phyloP scores from a whole-genome alignment of 2,113 vertebrate species.

The Vireo altiloquus region DNA sequence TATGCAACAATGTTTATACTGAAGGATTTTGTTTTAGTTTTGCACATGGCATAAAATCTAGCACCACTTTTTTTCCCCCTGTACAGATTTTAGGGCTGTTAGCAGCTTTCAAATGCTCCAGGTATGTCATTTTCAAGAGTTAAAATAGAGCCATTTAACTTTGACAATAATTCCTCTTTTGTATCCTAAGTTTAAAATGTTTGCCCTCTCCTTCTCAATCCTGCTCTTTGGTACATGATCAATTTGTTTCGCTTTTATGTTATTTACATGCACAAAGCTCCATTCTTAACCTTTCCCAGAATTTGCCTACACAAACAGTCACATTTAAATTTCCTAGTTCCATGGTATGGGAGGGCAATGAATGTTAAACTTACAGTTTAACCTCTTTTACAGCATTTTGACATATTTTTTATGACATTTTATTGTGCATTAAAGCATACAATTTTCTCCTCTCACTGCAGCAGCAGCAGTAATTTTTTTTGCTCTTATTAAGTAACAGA shows the following conservation, averaged over 20 bases:
- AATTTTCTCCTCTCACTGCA: background rate
- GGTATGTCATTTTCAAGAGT: background rate
- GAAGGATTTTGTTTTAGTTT: background rate
- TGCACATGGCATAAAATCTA: background rate
- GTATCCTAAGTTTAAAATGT: background rate
- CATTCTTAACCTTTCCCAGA: background rate
- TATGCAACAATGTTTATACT: background rate
- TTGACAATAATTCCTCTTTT: background rate
- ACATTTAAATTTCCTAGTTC: background rate
- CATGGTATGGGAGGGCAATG: background rate
- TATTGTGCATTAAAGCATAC: background rate
- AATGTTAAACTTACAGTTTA: background rate
- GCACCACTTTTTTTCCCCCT: rapidly evolving
- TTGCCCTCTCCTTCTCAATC: background rate
- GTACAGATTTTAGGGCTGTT: background rate
- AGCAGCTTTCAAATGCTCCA: background rate
- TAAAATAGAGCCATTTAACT: background rate
- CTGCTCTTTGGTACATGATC: background rate
- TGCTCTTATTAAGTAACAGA: background rate
- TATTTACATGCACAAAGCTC: background rate
- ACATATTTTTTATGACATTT: background rate
- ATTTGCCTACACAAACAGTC: background rate
- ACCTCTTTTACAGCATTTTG: background rate
- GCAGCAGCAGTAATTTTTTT: background rate
- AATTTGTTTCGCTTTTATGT: background rate